Percentiles rank a stretch among this genome's conserved stretches.
These are phyloP conservation scores for Xiphydria camelus DNA, from an alignment of 2,888 invertebrate genomes.

Conservation along the genomic window DNA sequence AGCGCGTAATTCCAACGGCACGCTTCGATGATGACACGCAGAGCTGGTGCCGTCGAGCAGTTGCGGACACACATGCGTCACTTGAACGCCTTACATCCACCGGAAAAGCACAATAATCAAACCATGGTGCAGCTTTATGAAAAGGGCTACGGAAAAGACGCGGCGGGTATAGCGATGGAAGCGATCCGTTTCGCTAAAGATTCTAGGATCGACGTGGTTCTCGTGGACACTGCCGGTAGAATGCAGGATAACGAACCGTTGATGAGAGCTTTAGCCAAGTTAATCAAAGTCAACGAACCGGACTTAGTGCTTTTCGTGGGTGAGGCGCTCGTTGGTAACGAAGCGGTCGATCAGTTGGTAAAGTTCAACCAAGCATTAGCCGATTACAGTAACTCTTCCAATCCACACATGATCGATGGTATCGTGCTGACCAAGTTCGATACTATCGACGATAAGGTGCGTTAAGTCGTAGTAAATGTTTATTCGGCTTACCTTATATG, in stretches of 20 bases:
- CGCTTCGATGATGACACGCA: constrained; percentile 41
- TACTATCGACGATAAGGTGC: constrained; percentile 96
- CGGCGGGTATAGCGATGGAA: constrained; percentile 97
- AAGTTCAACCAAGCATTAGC: constrained; percentile 99
- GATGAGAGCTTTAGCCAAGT: constrained; percentile 96
- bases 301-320: constrained; percentile 99
- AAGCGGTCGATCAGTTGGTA: constrained; percentile 97
- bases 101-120: constrained; percentile 69
- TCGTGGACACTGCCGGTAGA: constrained; percentile 99
- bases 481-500: too few relatives aligned
- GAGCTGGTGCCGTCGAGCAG: constrained; percentile 99
- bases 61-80: constrained; percentile 91
- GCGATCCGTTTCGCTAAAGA: constrained; percentile 90
- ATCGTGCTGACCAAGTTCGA: constrained; percentile 99
- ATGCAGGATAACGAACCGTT: constrained; percentile 99
- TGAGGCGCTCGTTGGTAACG: constrained; percentile 99
- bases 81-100: constrained; percentile 91
- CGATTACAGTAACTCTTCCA: constrained; percentile 74
- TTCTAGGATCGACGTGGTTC: constrained; percentile 81
- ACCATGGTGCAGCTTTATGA: constrained; percentile 95
- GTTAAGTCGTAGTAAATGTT: too few relatives aligned
- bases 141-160: constrained; percentile 99
- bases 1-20: too few relatives aligned
- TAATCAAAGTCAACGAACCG: constrained; percentile 96
- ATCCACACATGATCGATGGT: constrained; percentile 95